Conservation (phyloP, 2,113 vertebrate genomes). For the Catagonus wagneri region DNA sequence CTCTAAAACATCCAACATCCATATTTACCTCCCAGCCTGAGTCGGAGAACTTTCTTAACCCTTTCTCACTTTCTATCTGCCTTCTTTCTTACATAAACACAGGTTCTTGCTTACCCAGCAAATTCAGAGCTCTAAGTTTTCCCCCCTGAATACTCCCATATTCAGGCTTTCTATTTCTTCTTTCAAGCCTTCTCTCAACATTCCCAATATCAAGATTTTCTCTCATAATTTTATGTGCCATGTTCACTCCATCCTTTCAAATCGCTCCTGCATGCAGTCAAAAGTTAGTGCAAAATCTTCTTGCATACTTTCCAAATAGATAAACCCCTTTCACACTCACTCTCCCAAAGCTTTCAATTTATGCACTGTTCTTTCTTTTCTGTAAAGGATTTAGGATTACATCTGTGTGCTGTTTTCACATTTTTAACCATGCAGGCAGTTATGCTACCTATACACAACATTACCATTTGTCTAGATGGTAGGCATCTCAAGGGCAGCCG, state of each 20-base stretch:
- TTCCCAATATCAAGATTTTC: slow-evolving; percentile 16
- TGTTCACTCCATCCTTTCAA: background rate
- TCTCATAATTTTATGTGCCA: background rate
- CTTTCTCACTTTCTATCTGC: background rate
- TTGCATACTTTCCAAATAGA: background rate
- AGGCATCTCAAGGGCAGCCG: background rate
- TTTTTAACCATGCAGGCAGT: background rate
- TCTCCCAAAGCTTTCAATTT: background rate
- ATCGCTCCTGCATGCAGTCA: background rate
- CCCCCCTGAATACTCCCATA: background rate
- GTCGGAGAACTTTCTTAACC: background rate
- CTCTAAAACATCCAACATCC: background rate
- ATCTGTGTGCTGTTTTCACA: background rate
- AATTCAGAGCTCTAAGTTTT: slow-evolving; percentile 38
- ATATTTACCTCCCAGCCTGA: background rate
- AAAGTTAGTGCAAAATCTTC: slow-evolving; percentile 4
- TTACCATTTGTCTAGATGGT: slow-evolving; percentile 44
- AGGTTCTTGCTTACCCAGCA: background rate
- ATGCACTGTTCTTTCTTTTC: slow-evolving; percentile 17
- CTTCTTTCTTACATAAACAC: background rate
- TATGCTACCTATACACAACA: background rate
- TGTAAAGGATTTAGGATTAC: background rate
- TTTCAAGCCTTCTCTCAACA: slow-evolving; percentile 29
- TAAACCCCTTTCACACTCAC: background rate
- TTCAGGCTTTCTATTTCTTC: slow-evolving; percentile 6